Base-by-base conservation (phyloP, 1,140 invertebrate species). In the Protaetia brevitarsis region DNA sequence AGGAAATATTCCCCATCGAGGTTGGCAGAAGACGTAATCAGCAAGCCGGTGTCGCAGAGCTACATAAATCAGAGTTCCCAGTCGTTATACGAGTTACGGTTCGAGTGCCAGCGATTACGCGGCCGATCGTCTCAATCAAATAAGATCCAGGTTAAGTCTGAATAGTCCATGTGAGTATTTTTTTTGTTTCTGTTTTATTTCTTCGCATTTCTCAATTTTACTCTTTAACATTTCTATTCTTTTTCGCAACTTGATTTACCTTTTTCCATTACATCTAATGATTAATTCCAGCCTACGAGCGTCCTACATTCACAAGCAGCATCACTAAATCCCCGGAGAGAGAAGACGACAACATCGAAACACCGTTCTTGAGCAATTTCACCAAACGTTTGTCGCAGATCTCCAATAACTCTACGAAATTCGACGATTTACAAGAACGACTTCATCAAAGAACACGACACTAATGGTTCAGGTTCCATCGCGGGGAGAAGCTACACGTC, bases 321-420 rank as follows among this genome's bases (percentile, higher is more conserved):
- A 16, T 51, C 13, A 51, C 8, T 34, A n/a, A 34, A 34, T 11
- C 41, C 3, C 7, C 1, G 2, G 41, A 51, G 19, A 51, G 26
- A 11, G 56, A 30, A 8, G 64, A 65, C 0, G 73, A 73, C 6
- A 73, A 69, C 70, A 78, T 79, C 51, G 84, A 88, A 73, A 87
- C 85, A 67, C 87, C 87, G 36, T 89, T 85, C 73, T 77, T 88
- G 69, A 87, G 85, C 67, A 87, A 85, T 70, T 89, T 88, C 66
- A 87, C 86, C 2, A 77, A 83, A 51, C 81, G 83, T 65, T 74
- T 89, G 23, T 86, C 86, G 31, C 73, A 84, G 7, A 74, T 86
- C 23, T 75, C 80, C 1, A 80, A 80, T 62, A 83, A 85, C n/a
- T n/a, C n/a, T 59, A 66, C 79, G 45, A 73, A 76, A 41, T 73